phyloP scores from a whole-genome alignment of 2,113 vertebrate species.

The Chaetodon auriga region DNA sequence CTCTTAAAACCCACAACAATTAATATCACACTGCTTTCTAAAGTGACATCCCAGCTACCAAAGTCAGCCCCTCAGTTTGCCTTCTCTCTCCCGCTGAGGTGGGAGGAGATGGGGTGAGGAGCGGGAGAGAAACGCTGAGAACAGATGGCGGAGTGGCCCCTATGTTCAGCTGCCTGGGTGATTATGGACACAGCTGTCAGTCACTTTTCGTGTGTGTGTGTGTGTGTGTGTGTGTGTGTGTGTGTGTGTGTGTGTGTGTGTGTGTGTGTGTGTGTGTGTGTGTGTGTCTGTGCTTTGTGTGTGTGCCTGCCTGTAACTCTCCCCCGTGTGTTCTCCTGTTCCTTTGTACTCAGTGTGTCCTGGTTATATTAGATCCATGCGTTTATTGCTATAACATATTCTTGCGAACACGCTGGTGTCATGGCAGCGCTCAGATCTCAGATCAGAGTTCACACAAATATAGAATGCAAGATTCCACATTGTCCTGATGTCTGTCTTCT shows the following conservation, averaged over 20 bases:
- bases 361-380: slow-evolving; percentile 6
- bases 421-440: slow-evolving; percentile 36
- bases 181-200: slow-evolving; percentile 84
- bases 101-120: slow-evolving; percentile 32
- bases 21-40: slow-evolving; percentile 60
- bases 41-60: slow-evolving; percentile 46
- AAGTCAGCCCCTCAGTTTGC: slow-evolving; percentile 50
- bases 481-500: not conserved
- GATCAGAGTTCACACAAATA: slow-evolving; percentile 35
- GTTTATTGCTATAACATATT: slow-evolving; percentile 42
- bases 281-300: slow-evolving; percentile 6
- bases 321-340: slow-evolving; percentile 22
- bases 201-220: slow-evolving; percentile 63
- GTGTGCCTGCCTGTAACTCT: slow-evolving; percentile 5
- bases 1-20: slow-evolving; percentile 46
- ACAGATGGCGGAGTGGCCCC: slow-evolving; percentile 81
- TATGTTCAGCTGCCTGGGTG: slow-evolving; percentile 72
- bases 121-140: slow-evolving; percentile 36
- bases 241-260: slow-evolving; percentile 34
- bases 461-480: slow-evolving; percentile 37
- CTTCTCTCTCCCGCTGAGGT: slow-evolving; percentile 57
- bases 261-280: slow-evolving; percentile 8
- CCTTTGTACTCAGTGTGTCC: slow-evolving; percentile 45
- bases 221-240: slow-evolving; percentile 8
- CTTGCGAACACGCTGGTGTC: not conserved